Evolutionary conservation across 37 sponge, comb jelly and placozoan species (phyloP), one percentile per base, ranked within the genome.

Genomic region (Chondrilla cf. caribensis): DNA sequence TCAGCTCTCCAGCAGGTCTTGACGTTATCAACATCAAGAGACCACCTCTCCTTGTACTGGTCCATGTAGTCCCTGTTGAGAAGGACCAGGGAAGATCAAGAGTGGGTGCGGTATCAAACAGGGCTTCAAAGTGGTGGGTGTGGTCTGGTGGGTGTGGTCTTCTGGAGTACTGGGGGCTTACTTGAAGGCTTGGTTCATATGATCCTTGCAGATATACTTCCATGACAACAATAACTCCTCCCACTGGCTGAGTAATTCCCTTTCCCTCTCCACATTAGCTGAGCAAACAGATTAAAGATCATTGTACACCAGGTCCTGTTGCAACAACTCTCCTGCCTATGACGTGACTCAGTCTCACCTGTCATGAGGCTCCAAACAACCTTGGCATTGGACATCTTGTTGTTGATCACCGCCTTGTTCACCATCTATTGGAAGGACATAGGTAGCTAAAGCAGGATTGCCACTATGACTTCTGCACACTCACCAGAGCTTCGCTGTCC

Each of bases 401-500:
- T 92, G 62, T 80, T 60, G 33, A 92, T 21, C 0, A 88, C 77
- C 22, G 86, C 38, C 21, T 79, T 58, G 79, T 86, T 92, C 51
- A 88, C 54, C 0, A 39, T 22, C 58, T 78, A 33, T 26, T 21
- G 15, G 19, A n/a, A 0, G 29, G 24, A 73, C 64, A 60, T 7
- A 15, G 64, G 64, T 62, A 62, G 18, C 64, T 28, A 62, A 7
- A 28, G 64, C 64, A 62, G 6, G 38, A 5, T 31, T 70, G 22
- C 9, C 31, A 9, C 31, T 54, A 29, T 11, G 19, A 29, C 7
- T n/a, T 11, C 6, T 58, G 33, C 18, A 8, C 37, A 25, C 79
- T 43, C 37, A 78, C 79, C 7, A 81, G 82, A 17, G 87, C 89
- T 65, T 86, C 84, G 15, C 83, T 78, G 11, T 89, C 84, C 26